Evolutionary conservation across 2,113 vertebrate genomes (phyloP), one percentile per base, ranked within the genome.

Genomic region (Coptodon rendalli): DNA sequence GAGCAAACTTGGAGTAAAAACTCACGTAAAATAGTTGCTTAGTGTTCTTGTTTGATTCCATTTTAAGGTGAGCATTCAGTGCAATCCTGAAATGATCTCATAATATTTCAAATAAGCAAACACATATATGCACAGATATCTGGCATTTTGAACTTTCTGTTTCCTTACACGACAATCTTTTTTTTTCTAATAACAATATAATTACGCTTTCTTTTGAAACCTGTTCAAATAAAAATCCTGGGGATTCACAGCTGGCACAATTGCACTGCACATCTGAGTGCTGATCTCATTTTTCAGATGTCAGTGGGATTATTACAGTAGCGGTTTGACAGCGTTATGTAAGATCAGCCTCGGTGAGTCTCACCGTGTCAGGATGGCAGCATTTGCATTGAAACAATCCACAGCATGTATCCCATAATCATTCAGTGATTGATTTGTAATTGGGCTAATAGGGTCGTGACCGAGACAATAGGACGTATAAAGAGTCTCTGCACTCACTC

Each of bases 371-470:
- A 76, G 57, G 81, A 86, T 43, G 81, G 54, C 31, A 82, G 45
- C 2, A 91, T 93, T 94, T 86, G 79, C 87, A 91, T 57, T 50
- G 88, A 84, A 89, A 93, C 80, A 89, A 87, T 92, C 87, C 84
- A 80, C 90, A 88, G 82, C 88, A 83, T 89, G 92, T n/a, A 89
- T 92, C 87, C 91, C 91, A 91, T 88, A 91, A 95, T 94, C 86
- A 93, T 87, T 91, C 82, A 87, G 86, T 87, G 92, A 95, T 93
- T 95, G 93, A 94, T 95, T 95, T 86, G 87, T 95, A 91, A 94
- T 93, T 91, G 90, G 80, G 87, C 93, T 95, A 95, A 95, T 92
- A 84, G 92, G 94, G 95, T 95, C 92, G 40, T 29, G 79, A 61
- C 92, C 54, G 34, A 93, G 89, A 96, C 95, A 95, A 95, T 87